Base-by-base conservation (phyloP, 2,797 vertebrate genomes). In the Sebastes minor region DNA sequence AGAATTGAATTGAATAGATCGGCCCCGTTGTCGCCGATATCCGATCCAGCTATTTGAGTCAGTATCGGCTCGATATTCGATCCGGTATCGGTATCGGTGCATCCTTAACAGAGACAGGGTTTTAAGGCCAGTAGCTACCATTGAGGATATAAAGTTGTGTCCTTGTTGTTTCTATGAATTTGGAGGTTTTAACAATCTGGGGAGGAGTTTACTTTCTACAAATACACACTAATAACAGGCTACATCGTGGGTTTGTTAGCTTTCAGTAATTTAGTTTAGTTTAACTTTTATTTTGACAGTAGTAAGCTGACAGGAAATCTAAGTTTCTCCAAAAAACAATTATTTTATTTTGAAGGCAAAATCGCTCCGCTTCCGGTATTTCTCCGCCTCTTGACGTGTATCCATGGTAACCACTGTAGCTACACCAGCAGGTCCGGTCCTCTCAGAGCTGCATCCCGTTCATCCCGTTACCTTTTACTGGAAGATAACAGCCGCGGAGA, bases 401-500 rank as follows among this genome's bases (percentile, higher is more conserved):
- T 75, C 92, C 88, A 90, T 92, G 80, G 88, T 38, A 92, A 94
- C 93, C 55, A 1, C 3, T 3, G 73, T 60, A 42, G 83, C 69
- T 8, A 75, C 82, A 73, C 16, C 60, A 80, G 81, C 60, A 80
- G 81, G 63, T 84, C 80, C 67, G 83, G 78, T 71, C 74, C 2
- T 30, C 67, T 68, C 32, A 7, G 71, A 5, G 74, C 32, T 42
- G 38, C 38, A 42, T 42, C 38, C 38, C 38, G 38, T 42, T 61
- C 84, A 52, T 88, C 87, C 85, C 65, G 79, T 86, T 78, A 87
- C 74, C 55, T 89, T 8, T 8, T 8, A 4, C 28, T 46, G 62
- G 62, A 33, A 13, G 67, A 23, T 20, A 16, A 23, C 30, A 60
- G 66, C 11, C 4, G 25, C 61, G 46, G 38, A 38, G 7, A 53